These are phyloP conservation scores for Cryptoprocta ferox DNA, from an alignment of 2,797 vertebrate species.

Conservation along the genomic window DNA sequence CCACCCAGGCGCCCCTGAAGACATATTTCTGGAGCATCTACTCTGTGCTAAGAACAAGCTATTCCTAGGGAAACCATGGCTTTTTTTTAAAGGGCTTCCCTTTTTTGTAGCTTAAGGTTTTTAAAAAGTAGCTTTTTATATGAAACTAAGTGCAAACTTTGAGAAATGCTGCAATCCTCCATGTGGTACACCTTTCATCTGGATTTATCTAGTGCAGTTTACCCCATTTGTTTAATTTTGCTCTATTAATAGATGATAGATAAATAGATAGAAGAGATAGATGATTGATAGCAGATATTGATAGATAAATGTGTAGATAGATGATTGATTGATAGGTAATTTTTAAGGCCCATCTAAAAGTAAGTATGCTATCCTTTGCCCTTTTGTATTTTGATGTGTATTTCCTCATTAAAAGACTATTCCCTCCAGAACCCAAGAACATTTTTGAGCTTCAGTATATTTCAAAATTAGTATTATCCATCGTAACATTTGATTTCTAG, in stretches of 20 bases:
- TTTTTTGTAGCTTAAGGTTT: not conserved
- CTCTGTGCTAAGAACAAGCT: not conserved
- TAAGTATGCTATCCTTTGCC: not conserved
- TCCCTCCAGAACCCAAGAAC: not conserved
- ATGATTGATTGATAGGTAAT: not conserved
- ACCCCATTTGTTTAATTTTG: not conserved
- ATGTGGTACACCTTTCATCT: too few species aligned
- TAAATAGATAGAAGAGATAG: not conserved
- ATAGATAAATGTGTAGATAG: not conserved
- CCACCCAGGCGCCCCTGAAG: too few species aligned
- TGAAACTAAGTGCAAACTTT: not conserved
- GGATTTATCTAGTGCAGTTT: not conserved
- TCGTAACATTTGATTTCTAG: not conserved
- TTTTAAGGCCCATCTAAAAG: not conserved
- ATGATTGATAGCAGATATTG: not conserved
- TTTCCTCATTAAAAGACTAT: not conserved
- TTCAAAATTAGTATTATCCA: not conserved
- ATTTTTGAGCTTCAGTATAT: not conserved
- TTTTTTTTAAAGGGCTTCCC: not conserved
- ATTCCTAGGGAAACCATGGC: not conserved
- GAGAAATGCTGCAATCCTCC: not conserved
- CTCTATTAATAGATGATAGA: not conserved
- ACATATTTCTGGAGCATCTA: not conserved
- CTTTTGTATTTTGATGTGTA: not conserved
- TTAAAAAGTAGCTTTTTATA: not conserved